Evolutionary conservation across 2,797 vertebrate genomes (phyloP).

Genomic region (Gymnodraco acuticeps): DNA sequence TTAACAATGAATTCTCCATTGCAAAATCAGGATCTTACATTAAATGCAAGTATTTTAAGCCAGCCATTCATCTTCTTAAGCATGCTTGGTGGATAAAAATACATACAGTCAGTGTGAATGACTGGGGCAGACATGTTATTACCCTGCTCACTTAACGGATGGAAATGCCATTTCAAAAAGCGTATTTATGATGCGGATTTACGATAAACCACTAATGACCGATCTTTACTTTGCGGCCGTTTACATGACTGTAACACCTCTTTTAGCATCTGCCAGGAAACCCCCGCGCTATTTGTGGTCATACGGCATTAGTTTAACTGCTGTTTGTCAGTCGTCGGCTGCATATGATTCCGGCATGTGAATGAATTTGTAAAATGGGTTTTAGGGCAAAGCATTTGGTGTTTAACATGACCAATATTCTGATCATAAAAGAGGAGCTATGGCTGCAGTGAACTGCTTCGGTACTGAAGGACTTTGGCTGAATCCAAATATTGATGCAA

Average conservation of each 20-base stretch:
- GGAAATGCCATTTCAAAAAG: conserved; percentile 77
- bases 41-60: conserved; percentile 31
- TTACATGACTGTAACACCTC: conserved; percentile 81
- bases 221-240: conserved; percentile 75
- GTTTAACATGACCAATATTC: conserved; percentile 36
- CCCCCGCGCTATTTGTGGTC: conserved; percentile 74
- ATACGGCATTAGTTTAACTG: conserved; percentile 70
- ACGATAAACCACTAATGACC: conserved; percentile 79
- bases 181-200: conserved; percentile 77
- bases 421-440: conserved; percentile 45
- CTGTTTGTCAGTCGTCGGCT: conserved; percentile 74
- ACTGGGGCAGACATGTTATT: conserved; percentile 61
- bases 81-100: conserved; percentile 53
- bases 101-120: conserved; percentile 49
- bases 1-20: conserved; percentile 52
- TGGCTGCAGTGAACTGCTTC: conserved; percentile 33
- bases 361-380: conserved; percentile 61
- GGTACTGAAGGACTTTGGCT: conserved; percentile 53
- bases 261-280: conserved; percentile 80
- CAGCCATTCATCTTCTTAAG: conserved; percentile 53
- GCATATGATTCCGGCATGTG: conserved; percentile 61
- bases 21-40: conserved; percentile 53
- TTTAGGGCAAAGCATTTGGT: conserved; percentile 40
- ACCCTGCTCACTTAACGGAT: conserved; percentile 61
- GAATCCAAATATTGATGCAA: conserved; percentile 78